phyloP scores from a whole-genome alignment of 2,113 vertebrate species.

The Istiophorus platypterus region DNA sequence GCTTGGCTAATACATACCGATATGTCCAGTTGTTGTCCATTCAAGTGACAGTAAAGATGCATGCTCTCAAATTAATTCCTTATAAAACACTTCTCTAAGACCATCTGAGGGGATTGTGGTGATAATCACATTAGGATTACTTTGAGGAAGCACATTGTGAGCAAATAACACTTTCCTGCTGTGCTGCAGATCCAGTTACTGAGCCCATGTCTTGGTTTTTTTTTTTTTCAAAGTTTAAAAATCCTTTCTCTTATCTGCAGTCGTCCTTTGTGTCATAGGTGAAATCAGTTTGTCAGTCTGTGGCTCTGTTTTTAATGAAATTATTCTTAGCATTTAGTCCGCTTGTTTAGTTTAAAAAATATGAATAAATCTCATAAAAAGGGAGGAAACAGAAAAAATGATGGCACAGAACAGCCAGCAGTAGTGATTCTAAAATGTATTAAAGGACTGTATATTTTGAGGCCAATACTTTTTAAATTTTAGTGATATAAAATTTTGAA shows the following conservation, averaged over 20 bases:
- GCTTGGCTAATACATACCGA: not conserved
- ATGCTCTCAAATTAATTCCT: not conserved
- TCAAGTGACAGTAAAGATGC: not conserved
- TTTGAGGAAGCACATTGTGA: not conserved
- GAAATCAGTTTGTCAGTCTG: not conserved
- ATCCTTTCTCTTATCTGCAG: not conserved
- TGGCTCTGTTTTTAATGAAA: not conserved
- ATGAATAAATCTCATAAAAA: not conserved
- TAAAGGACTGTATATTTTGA: too few species aligned
- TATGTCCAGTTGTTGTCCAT: not conserved
- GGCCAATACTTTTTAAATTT: too few species aligned
- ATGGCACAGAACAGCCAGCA: not conserved
- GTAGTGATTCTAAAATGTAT: too few species aligned
- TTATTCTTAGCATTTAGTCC: not conserved
- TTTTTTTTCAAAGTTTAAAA: not conserved
- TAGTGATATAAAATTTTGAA: too few species aligned
- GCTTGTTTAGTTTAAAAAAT: not conserved
- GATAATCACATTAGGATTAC: constrained; percentile 3
- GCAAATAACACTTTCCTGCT: not conserved
- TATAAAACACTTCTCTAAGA: not conserved
- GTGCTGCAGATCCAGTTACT: not conserved
- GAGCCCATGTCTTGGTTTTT: not conserved
- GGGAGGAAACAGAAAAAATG: not conserved
- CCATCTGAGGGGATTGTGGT: not conserved
- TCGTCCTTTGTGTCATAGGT: not conserved